Conservation (phyloP, 2,113 vertebrate genomes). For the Polypterus senegalus region DNA sequence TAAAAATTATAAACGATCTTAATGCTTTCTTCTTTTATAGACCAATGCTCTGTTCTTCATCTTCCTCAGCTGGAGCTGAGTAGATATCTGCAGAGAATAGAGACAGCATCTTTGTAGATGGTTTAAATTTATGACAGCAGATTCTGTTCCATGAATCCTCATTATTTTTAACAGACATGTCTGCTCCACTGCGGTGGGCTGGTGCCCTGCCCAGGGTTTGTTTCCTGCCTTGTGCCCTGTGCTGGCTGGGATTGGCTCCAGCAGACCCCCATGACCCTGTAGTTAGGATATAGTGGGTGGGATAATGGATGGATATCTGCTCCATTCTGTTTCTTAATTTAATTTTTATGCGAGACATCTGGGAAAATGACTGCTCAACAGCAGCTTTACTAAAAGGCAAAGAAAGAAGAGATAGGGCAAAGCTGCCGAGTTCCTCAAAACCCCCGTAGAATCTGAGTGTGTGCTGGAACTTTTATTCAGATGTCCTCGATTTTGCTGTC, state of each 20-base stretch:
- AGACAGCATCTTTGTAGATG: constrained; percentile 4
- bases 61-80: not conserved
- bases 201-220: too few species aligned
- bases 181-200: not conserved
- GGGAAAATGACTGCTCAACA: constrained; percentile 6
- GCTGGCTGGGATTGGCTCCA: too few species aligned
- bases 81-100: constrained; percentile 9
- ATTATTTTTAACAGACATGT: constrained; percentile 4
- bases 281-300: too few species aligned
- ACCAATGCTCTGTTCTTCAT: not conserved
- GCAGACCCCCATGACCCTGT: too few species aligned
- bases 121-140: constrained; percentile 5
- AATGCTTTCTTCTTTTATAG: constrained; percentile 8
- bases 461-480: constrained; percentile 1
- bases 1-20: constrained; percentile 4
- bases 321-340: constrained; percentile 7
- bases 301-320: not conserved
- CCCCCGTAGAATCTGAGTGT: constrained; percentile 1
- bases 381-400: constrained; percentile 9
- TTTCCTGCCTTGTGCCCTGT: too few species aligned
- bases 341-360: constrained; percentile 11
- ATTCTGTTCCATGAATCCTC: not conserved
- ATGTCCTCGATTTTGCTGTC: constrained; percentile 6
- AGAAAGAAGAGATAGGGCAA: constrained; percentile 1
- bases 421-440: constrained; percentile 5